Evolutionary conservation across 2,797 vertebrate species (phyloP).

Genomic region (Aphelocoma californica): DNA sequence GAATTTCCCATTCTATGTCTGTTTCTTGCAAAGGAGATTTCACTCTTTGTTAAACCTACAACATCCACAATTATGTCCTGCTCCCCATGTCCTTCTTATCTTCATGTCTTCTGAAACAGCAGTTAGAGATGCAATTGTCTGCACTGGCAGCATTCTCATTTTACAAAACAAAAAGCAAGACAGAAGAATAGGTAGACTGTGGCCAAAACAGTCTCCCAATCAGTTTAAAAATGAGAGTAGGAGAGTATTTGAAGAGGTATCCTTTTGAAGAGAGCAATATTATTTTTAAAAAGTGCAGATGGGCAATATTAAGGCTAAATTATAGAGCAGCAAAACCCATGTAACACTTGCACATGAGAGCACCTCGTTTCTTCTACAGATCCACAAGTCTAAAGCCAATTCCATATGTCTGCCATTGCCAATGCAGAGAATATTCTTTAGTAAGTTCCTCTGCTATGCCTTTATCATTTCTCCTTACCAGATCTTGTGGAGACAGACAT

Average conservation of each 20-base stretch:
- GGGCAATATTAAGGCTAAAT: not conserved
- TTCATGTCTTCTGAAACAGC: not conserved
- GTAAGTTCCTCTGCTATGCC: not conserved
- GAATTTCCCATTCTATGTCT: not conserved
- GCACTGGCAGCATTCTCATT: not conserved
- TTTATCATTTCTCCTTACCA: not conserved
- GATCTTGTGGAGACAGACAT: not conserved
- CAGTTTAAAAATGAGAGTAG: not conserved
- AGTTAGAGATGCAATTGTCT: not conserved
- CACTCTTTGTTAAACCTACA: not conserved
- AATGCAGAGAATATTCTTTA: not conserved
- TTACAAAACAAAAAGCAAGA: not conserved
- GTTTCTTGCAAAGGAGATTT: not conserved
- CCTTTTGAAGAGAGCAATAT: not conserved
- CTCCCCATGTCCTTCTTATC: not conserved
- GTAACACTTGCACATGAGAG: not conserved
- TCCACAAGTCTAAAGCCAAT: not conserved
- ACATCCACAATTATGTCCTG: not conserved
- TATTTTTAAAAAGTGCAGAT: not conserved
- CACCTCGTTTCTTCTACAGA: rapidly evolving
- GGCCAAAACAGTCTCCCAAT: not conserved
- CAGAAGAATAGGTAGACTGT: not conserved
- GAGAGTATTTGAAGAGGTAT: not conserved
- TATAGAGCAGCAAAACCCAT: not conserved
- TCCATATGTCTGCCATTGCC: not conserved